phyloP scores from a whole-genome alignment of 2,888 invertebrate species.

The Tetropium fuscum region DNA sequence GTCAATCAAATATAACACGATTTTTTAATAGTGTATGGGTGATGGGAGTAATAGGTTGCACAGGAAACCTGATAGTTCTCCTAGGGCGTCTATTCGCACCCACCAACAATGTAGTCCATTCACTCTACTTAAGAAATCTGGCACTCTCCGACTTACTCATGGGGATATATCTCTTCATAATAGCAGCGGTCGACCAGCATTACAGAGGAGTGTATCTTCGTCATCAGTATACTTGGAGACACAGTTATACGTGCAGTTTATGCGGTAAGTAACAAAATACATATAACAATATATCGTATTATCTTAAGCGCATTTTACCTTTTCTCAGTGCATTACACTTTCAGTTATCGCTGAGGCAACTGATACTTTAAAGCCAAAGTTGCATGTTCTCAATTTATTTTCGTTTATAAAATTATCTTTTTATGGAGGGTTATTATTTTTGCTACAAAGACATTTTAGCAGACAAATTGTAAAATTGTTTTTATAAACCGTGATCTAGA shows the following conservation, averaged over 20 bases:
- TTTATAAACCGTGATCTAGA: too few relatives aligned
- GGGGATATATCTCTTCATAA: slow-evolving; percentile 72
- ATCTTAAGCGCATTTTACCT: too few relatives aligned
- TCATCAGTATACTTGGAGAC: slow-evolving; percentile 71
- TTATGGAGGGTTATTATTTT: too few relatives aligned
- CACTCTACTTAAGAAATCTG: slow-evolving; percentile 73
- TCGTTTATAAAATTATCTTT: too few relatives aligned
- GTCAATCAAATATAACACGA: not conserved
- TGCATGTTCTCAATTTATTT: too few relatives aligned
- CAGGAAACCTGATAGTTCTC: slow-evolving; percentile 71
- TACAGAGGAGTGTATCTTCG: slow-evolving; percentile 70
- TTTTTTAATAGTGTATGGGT: slow-evolving; percentile 70
- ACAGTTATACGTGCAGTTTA: slow-evolving; percentile 69
- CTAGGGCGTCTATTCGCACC: slow-evolving; percentile 69
- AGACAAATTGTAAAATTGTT: too few relatives aligned
- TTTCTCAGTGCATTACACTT: too few relatives aligned
- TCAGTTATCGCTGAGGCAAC: too few relatives aligned
- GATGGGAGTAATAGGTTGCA: slow-evolving; percentile 71
- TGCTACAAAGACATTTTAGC: too few relatives aligned
- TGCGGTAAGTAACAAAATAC: slow-evolving; percentile 69
- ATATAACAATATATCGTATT: too few relatives aligned
- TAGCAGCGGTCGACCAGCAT: slow-evolving; percentile 69
- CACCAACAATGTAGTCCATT: slow-evolving; percentile 71
- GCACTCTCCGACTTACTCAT: slow-evolving; percentile 74
- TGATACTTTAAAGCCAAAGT: too few relatives aligned